These are phyloP conservation scores for Apogon hyalosoma DNA, from an alignment of 2,797 vertebrate species.

Conservation along the genomic window DNA sequence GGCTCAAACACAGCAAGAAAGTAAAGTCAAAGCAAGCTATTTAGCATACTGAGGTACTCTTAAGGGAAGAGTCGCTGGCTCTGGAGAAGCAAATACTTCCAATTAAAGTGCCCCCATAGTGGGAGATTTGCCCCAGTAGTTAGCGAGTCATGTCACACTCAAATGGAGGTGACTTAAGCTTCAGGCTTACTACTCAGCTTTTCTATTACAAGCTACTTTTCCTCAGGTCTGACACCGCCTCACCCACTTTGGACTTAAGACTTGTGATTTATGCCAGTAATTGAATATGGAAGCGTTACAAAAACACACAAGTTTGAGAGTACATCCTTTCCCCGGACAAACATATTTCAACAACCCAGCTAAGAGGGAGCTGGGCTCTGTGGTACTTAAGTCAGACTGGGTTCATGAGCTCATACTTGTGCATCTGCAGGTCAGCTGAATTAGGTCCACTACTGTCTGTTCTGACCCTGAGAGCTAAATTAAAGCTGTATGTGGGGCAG, in stretches of 20 bases:
- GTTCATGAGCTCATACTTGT: constrained; percentile 1
- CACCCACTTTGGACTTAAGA: constrained; percentile 13
- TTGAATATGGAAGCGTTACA: background rate
- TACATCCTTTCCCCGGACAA: background rate
- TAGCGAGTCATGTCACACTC: constrained; percentile 61
- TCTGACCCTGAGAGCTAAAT: constrained; percentile 68
- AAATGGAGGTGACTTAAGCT: constrained; percentile 53
- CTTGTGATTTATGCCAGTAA: constrained; percentile 26
- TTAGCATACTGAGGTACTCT: constrained; percentile 45
- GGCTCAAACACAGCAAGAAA: constrained; percentile 30
- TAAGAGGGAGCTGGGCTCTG: background rate
- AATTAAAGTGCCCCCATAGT: constrained; percentile 62
- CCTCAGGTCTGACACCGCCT: constrained; percentile 31
- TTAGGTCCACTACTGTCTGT: constrained; percentile 34
- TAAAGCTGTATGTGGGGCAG: constrained; percentile 65
- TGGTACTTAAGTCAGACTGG: constrained; percentile 2
- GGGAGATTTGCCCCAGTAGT: constrained; percentile 56
- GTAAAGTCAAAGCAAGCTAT: constrained; percentile 33
- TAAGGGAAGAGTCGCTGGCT: constrained; percentile 43
- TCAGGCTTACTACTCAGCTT: constrained; percentile 46
- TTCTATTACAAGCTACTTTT: constrained; percentile 46
- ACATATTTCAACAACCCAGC: background rate
- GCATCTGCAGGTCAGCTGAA: constrained; percentile 34
- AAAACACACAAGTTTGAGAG: constrained; percentile 1
- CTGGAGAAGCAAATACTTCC: constrained; percentile 48